These are phyloP conservation scores for Leiothrix lutea DNA, from an alignment of 2,113 vertebrate species.

Conservation along the genomic window DNA sequence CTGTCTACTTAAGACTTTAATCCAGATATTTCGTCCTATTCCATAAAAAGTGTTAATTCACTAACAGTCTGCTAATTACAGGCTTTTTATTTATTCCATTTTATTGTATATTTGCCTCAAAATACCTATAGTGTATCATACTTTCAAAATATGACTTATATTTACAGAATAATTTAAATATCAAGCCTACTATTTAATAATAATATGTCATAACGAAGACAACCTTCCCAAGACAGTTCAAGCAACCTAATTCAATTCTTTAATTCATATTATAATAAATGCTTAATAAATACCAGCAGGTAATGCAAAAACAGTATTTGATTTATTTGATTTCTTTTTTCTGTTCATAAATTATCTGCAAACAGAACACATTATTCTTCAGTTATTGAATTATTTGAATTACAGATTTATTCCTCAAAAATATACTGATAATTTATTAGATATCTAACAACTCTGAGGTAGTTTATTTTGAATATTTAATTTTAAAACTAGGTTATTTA, in stretches of 20 bases:
- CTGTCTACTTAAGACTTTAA: neutral
- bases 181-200: neutral
- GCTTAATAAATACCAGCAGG: neutral
- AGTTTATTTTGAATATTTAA: constrained; percentile 22
- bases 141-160: neutral
- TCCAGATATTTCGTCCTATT: neutral
- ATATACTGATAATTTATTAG: neutral
- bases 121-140: neutral
- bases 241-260: neutral
- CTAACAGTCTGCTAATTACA: neutral
- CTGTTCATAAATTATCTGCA: constrained; percentile 17
- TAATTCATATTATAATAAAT: constrained; percentile 13
- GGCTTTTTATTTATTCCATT: neutral
- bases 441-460: neutral
- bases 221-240: neutral
- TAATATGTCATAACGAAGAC: neutral
- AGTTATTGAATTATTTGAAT: constrained; percentile 33
- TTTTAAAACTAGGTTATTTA: constrained; percentile 5
- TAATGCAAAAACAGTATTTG: neutral
- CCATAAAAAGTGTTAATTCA: neutral
- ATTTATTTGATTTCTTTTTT: neutral
- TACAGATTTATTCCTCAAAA: constrained; percentile 29
- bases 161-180: neutral
- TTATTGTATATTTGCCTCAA: neutral
- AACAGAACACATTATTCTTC: neutral